Evolutionary conservation across 2,113 vertebrate genomes (phyloP), one percentile per base, ranked within the genome.

Genomic region (Anguilla rostrata): DNA sequence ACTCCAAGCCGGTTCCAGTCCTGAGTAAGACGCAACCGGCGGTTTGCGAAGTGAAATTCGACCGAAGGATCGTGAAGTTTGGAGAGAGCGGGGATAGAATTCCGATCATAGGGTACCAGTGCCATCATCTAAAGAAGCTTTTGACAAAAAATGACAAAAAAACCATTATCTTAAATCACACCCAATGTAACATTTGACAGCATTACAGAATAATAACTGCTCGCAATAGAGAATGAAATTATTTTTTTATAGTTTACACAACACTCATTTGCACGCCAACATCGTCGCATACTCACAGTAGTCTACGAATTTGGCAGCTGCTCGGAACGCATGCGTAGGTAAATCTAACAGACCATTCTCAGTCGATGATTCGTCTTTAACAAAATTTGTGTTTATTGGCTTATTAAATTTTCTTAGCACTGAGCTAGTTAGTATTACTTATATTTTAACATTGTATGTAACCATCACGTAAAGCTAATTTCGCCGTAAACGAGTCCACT

Each of bases 1-100:
- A 98, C 98, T 0, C 98, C 98, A 5, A 97, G 95, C n/a, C 93
- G 94, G 60, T 91, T 96, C 98, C 98, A 99, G 93, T 99, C 96
- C 94, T 99, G 98, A 0, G 90, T 86, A 0, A 99, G 92, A 12
- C 89, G 92, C 83, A 99, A 90, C 18, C 92, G 94, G 87, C 85
- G 96, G 87, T 96, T 91, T 26, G 95, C 97, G 78, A 99, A 98
- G 20, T 83, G 89, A 87, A 97, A 97, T 0, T 95, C 91, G 3
- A 95, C 95, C 0, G 92, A 94, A 0, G 97, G 92, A 81, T 95
- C 95, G 86, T 98, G 97, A 78, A 99, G 95, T 89, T 95, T 97
- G 80, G 96, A 95, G 43, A 98, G 92, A 0, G 87, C 95, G 1
- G 95, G 92, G 9, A 92, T 78, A 0, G 88, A 16, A 0, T 91